Base-by-base conservation (phyloP, 2,797 vertebrate genomes). In the Helostoma temminkii region DNA sequence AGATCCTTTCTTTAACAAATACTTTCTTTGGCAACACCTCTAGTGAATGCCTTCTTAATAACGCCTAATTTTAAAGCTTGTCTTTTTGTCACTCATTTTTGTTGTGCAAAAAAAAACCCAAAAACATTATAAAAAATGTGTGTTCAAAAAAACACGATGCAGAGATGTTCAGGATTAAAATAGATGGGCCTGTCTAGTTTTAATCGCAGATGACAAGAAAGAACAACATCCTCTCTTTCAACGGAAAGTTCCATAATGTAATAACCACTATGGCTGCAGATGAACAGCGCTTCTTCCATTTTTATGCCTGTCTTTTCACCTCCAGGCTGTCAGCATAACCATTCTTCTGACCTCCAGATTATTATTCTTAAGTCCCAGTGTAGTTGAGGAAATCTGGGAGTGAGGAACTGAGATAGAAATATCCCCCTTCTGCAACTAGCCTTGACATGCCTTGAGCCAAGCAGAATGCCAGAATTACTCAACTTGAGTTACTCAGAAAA, bases 61-160 rank as follows among this genome's bases (percentile, higher is more conserved):
- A 66, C 10, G 15, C 42, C 56, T 76, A 75, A 79, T 81, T 75
- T 86, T 76, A 80, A 85, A 78, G 75, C 54, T 53, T n/a, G 24
- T 45, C 76, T 78, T 79, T 58, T 78, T 81, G 67, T 78, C 68
- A 57, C 28, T 48, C 57, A 65, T 66, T 47, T 67, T 47, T 16
- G 24, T 24, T 7, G 18, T 24, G 10, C 24, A 63, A 57, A 43
- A 59, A 42, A 70, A 65, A 24, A n/a, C n/a, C n/a, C n/a, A n/a
- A 7, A 9, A 61, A 53, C n/a, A 15, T 0, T 0, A 6, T 36
- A 65, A 68, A 77, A 69, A 65, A 74, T 66, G 34, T 66, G 45
- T 50, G 73, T 75, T 71, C 47, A 74, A 78, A 69, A 76, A 39
- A 57, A 18, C 0, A 5, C 59, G 39, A 30, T 41, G 56, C 55